A percentile compares a stretch with the other conserved stretches of the same genome.
phyloP scores from a whole-genome alignment of 1,140 invertebrate genomes.

The Heliconius eleuchia region DNA sequence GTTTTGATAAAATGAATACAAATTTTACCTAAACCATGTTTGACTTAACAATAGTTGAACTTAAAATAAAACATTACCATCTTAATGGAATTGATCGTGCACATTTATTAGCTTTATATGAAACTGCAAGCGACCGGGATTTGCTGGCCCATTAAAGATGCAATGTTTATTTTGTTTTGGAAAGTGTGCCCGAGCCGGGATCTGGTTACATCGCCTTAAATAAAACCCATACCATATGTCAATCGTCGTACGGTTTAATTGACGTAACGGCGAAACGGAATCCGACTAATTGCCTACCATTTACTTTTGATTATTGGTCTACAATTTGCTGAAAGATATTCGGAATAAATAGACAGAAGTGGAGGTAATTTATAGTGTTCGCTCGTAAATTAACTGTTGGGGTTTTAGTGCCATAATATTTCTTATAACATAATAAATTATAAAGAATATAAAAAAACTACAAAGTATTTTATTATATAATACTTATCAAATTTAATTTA shows the following conservation, averaged over 20 bases:
- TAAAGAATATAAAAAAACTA: too few species aligned
- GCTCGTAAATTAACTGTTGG: not conserved
- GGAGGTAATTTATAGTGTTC: not conserved
- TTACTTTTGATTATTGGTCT: constrained; percentile 38
- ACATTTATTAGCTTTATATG: constrained; percentile 71
- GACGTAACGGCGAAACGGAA: constrained; percentile 50
- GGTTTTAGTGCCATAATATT: not conserved
- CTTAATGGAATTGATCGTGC: constrained; percentile 64
- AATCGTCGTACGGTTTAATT: constrained; percentile 63
- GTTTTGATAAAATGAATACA: not conserved
- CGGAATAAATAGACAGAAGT: constrained; percentile 15
- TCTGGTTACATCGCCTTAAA: constrained; percentile 51
- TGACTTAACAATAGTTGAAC: not conserved
- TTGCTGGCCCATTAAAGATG: constrained; percentile 52
- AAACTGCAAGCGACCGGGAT: constrained; percentile 57
- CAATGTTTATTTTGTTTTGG: constrained; percentile 60
- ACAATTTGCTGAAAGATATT: constrained; percentile 51
- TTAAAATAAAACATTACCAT: constrained; percentile 16
- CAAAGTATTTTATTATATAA: too few species aligned
- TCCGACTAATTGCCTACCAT: constrained; percentile 50
- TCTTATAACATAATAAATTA: too few species aligned
- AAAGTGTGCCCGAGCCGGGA: constrained; percentile 47
- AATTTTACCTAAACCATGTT: not conserved
- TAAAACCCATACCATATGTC: constrained; percentile 54
- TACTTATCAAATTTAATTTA: too few species aligned